Percentiles rank a stretch among this genome's conserved stretches.
phyloP scores from a whole-genome alignment of 2,888 invertebrate genomes.

The Augochlorella aurata region DNA sequence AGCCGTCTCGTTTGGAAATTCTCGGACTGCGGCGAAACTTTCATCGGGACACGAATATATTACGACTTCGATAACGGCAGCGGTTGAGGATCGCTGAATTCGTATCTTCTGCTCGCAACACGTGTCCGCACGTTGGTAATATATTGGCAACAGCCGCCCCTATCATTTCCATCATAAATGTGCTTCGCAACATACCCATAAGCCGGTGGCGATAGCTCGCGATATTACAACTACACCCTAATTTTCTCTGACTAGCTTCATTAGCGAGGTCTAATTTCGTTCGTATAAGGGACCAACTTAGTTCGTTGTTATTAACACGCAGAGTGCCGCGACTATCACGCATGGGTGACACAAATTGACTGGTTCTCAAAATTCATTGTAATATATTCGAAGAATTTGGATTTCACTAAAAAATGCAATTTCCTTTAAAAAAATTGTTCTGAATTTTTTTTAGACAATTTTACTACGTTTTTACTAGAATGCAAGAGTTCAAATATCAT shows the following conservation, averaged over 20 bases:
- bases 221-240: slow-evolving; percentile 29
- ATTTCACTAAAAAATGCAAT: no score
- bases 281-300: neutral
- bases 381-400: no score
- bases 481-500: no score
- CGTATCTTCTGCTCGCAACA: slow-evolving; percentile 39
- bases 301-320: no score
- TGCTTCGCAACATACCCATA: slow-evolving; percentile 37
- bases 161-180: slow-evolving; percentile 42
- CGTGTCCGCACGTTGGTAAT: slow-evolving; percentile 51
- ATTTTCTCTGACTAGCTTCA: slow-evolving; percentile 20
- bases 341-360: no score
- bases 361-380: no score
- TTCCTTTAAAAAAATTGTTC: no score
- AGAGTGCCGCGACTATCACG: no score
- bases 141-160: slow-evolving; percentile 40
- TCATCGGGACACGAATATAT: neutral
- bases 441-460: no score
- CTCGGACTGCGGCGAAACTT: neutral
- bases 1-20: neutral
- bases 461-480: no score
- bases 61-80: neutral
- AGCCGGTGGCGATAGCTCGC: slow-evolving; percentile 21
- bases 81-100: slow-evolving; percentile 24
- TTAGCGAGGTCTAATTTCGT: neutral